phyloP scores from a whole-genome alignment of 2,113 vertebrate species.

The Halcyon senegalensis region DNA sequence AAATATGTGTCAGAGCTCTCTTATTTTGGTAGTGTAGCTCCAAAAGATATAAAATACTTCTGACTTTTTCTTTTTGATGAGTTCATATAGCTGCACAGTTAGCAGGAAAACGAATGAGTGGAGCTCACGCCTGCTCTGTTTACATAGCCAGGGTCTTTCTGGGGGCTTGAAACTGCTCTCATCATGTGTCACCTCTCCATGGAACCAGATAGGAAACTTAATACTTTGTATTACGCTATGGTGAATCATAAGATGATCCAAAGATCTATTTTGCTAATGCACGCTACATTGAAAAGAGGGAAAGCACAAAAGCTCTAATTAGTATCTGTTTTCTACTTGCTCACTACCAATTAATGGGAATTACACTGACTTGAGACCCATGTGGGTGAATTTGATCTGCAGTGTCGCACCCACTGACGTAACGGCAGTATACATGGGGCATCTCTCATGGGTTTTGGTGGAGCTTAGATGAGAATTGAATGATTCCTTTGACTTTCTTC shows the following conservation, averaged over 20 bases:
- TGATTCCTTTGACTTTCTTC: neutral
- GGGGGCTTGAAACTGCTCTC: neutral
- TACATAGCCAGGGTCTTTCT: neutral
- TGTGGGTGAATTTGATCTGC: neutral
- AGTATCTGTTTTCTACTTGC: neutral
- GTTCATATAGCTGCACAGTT: neutral
- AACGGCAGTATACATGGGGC: neutral
- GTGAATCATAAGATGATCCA: conserved; percentile 30
- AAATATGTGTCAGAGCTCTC: neutral
- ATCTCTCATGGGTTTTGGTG: neutral
- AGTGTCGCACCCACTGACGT: neutral
- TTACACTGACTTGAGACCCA: fast-evolving
- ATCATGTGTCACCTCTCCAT: neutral
- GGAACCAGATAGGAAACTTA: conserved; percentile 11
- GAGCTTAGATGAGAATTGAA: neutral
- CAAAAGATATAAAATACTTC: neutral
- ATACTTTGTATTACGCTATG: neutral
- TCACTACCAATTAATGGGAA: neutral
- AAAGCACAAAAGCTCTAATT: neutral
- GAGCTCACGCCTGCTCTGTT: neutral
- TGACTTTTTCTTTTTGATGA: neutral
- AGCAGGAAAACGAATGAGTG: neutral
- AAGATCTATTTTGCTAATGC: conserved; percentile 1
- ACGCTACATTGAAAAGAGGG: neutral
- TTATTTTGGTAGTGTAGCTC: neutral